Evolutionary conservation across 2,797 vertebrate genomes (phyloP).

Genomic region (Limnodromus scolopaceus): DNA sequence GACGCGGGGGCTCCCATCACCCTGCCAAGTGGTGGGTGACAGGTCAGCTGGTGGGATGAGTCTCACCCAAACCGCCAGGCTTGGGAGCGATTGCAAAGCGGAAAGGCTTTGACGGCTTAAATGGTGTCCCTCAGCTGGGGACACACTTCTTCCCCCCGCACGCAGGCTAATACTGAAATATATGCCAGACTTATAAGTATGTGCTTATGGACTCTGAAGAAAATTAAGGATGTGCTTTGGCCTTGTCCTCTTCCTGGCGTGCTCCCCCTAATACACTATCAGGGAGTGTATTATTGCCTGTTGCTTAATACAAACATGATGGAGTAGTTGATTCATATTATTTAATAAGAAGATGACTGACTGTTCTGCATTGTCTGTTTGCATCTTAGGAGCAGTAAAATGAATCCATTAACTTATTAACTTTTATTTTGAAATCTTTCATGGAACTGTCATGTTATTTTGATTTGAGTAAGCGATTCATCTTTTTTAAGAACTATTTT

Average conservation of each 20-base stretch:
- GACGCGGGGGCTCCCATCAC: accelerated
- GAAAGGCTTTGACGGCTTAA: neutral
- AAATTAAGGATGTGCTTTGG: neutral
- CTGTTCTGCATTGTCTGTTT: slow-evolving; percentile 47
- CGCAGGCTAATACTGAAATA: neutral
- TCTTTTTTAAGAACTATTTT: slow-evolving; percentile 57
- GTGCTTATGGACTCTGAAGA: neutral
- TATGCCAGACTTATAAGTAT: neutral
- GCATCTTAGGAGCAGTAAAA: slow-evolving; percentile 15
- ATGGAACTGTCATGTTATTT: slow-evolving; percentile 58
- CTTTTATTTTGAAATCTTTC: slow-evolving; percentile 69
- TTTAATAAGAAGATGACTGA: slow-evolving; percentile 39
- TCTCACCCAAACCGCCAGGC: accelerated
- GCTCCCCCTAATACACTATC: accelerated
- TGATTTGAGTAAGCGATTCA: slow-evolving; percentile 52
- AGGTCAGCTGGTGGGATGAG: neutral
- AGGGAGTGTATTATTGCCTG: neutral
- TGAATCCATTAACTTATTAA: slow-evolving; percentile 68
- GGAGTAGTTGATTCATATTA: slow-evolving; percentile 6
- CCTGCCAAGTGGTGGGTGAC: accelerated
- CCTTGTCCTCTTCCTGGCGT: neutral
- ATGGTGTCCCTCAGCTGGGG: neutral
- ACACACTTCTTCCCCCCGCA: neutral
- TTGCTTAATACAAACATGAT: slow-evolving; percentile 36
- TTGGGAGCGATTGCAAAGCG: accelerated